phyloP scores from a whole-genome alignment of 1,140 invertebrate genomes.

The Drosophila nigrodunni region DNA sequence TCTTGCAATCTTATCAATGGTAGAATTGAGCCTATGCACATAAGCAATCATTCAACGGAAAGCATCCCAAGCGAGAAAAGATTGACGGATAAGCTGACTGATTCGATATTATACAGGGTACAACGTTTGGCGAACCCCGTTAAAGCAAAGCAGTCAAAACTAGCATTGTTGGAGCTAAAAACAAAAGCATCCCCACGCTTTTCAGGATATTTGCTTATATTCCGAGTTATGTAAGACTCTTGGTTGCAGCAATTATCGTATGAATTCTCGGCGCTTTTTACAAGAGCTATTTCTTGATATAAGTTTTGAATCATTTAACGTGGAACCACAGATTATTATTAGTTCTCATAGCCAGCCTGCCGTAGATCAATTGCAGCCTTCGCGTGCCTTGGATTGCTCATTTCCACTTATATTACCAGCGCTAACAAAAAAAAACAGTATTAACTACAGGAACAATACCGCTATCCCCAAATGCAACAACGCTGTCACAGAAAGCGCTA shows the following conservation, averaged over 20 bases:
- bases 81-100: conserved; percentile 78
- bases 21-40: conserved; percentile 62
- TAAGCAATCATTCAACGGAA: conserved; percentile 81
- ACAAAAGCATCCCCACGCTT: conserved; percentile 92
- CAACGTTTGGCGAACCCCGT: conserved; percentile 90
- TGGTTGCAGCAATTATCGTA: conserved; percentile 91
- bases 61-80: conserved; percentile 82
- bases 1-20: conserved; percentile 6
- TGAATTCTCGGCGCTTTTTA: conserved; percentile 93
- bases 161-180: conserved; percentile 92
- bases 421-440: neutral
- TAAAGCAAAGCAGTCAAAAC: conserved; percentile 88
- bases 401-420: neutral
- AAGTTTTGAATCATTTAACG: conserved; percentile 88
- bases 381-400: neutral
- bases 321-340: conserved; percentile 85
- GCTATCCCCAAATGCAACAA: conserved; percentile 8
- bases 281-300: conserved; percentile 97
- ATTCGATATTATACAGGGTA: conserved; percentile 87
- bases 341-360: conserved; percentile 45
- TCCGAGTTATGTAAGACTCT: conserved; percentile 94
- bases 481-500: conserved; percentile 55
- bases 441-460: neutral
- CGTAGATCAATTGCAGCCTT: conserved; percentile 41
- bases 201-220: conserved; percentile 96